phyloP scores from a whole-genome alignment of 2,113 vertebrate species.

The Scophthalmus maximus region DNA sequence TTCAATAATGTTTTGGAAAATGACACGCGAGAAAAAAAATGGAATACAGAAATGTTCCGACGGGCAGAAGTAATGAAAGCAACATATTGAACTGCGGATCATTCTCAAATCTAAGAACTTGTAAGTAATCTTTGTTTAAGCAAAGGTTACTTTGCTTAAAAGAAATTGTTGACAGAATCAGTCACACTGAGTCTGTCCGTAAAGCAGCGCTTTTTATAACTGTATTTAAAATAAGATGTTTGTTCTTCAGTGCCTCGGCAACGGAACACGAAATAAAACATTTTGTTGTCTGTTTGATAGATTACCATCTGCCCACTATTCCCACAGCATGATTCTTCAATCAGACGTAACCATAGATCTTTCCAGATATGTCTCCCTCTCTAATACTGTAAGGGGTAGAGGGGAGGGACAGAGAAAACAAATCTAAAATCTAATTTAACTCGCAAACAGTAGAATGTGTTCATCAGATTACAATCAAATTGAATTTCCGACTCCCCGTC shows the following conservation, averaged over 20 bases:
- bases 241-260: constrained; percentile 49
- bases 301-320: constrained; percentile 72
- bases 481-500: constrained; percentile 72
- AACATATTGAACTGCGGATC: neutral
- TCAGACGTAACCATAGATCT: constrained; percentile 75
- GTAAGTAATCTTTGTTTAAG: constrained; percentile 9
- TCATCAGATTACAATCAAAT: constrained; percentile 82
- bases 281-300: constrained; percentile 75
- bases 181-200: constrained; percentile 10
- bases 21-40: neutral
- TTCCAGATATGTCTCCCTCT: constrained; percentile 65
- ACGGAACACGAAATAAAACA: constrained; percentile 64
- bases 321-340: constrained; percentile 74
- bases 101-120: constrained; percentile 16
- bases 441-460: constrained; percentile 77
- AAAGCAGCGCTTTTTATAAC: constrained; percentile 53
- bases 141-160: too few species aligned
- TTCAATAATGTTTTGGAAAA: neutral
- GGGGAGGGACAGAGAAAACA: constrained; percentile 67
- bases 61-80: neutral
- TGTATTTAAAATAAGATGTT: constrained; percentile 56
- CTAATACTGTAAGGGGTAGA: constrained; percentile 64
- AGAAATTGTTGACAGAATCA: too few species aligned
- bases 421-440: constrained; percentile 82
- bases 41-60: neutral